Base-by-base conservation (phyloP, 2,888 invertebrate genomes). In the Rhimphoctona megacephalus region DNA sequence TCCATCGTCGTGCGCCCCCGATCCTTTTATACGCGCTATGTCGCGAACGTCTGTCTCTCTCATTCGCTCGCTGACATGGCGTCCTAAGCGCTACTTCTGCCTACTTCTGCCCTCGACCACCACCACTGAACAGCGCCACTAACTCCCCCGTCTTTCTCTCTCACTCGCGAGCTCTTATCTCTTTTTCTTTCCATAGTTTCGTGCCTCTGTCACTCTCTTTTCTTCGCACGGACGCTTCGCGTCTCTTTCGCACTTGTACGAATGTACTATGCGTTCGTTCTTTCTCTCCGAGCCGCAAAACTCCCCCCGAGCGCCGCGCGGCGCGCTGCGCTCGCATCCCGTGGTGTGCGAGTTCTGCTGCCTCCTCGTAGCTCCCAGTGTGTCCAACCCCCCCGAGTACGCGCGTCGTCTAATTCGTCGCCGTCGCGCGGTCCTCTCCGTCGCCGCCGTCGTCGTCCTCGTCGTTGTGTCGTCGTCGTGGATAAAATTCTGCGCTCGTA, bases 51-150 rank as follows among this genome's bases (percentile, higher is more conserved):
- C 83, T 81, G 76, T 69, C 69, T 86, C 77, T 49, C 81, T 36
- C 83, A 52, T 78, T 74, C 84, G 92, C 93, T 93, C 92, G 93
- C 94, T 93, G 94, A 94, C 94, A 94, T 94, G 94, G 94, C 94
- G 94, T 94, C 93, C 93, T 94, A 93, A 93, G 91, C 87, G 90
- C 87, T 61, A 61, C 61, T 61, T 61, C 61, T 61, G 30, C 67
- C 86, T 85, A 81, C 73, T 78, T 83, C 83, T 73, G 85, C 86
- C 79, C 81, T 64, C 85, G 78, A 86, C 79, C 67, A 85, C 86
- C 81, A 61, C 76, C 84, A 78, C 74, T 14, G 30, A 81, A 69
- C 83, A 76, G 80, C 87, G 76, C 83, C 86, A 79, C 79, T 72
- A 67, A 81, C 61, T 73, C 69, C 84, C 83, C 82, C 39, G 14